Evolutionary conservation across 2,113 vertebrate genomes (phyloP).

Genomic region (Prolemur simus): DNA sequence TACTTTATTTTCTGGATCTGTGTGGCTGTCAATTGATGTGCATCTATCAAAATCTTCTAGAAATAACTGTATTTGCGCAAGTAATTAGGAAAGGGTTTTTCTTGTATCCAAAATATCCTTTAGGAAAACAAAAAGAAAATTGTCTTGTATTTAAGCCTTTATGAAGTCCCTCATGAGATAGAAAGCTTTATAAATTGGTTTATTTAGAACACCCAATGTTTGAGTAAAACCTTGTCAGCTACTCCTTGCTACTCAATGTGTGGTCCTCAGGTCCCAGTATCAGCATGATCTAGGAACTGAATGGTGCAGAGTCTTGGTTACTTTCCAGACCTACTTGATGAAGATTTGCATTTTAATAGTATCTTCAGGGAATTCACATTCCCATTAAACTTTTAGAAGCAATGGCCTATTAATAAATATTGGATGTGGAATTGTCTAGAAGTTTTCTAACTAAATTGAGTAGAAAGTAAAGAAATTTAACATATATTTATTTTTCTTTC

Average conservation of each 20-base stretch:
- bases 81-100: not conserved
- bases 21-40: not conserved
- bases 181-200: not conserved
- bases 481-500: not conserved
- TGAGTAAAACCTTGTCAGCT: not conserved
- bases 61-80: not conserved
- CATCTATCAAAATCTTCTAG: not conserved
- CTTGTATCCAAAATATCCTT: not conserved
- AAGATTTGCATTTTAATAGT: not conserved
- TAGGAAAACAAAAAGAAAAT: not conserved
- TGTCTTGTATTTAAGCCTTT: not conserved
- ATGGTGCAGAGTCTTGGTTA: not conserved
- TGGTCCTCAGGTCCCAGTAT: not conserved
- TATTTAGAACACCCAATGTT: not conserved
- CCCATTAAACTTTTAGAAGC: not conserved
- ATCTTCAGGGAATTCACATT: not conserved
- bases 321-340: not conserved
- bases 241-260: not conserved
- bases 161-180: not conserved
- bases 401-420: not conserved
- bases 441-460: not conserved
- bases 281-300: not conserved
- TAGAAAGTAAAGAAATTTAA: not conserved
- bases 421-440: not conserved
- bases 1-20: not conserved